Evolutionary conservation across 2,888 invertebrate genomes (phyloP), one percentile per base, ranked within the genome.

Genomic region (Drosophila koepferae): DNA sequence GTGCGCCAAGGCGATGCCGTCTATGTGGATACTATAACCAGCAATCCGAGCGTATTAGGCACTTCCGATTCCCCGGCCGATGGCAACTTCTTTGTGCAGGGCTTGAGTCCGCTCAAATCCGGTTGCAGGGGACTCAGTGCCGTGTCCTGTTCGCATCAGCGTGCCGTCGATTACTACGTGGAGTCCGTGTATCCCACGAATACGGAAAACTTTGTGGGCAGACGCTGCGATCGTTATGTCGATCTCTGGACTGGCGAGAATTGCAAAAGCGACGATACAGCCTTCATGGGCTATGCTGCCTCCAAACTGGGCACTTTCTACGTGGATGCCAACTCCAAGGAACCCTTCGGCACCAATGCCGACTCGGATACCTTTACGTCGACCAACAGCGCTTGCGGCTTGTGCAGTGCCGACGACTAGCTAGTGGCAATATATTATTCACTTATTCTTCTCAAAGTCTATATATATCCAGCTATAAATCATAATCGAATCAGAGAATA

Each of bases 11-110:
- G 60, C 28, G 60, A 60, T 18, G 60, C 60, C 40, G 20, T 10
- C 18, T 60, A 60, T 16, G 60, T 60, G 53, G 60, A 60, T 10
- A 60, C 18, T 12, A 20, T 60, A n/a, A 14, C 3, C 28, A 7
- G 18, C 28, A 60, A 60, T 51, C 51, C 60, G 60, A 31, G 53
- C 20, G 28, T 53, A 2, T 7, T 14, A 1, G 60, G 60, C 60
- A 60, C 60, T 2, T 3, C 51, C 6, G 60, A 60, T 3, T 10
- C 28, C 16, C 14, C 53, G 6, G 60, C 18, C 31, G 60, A 60
- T 40, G 60, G 40, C 31, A 51, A 28, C 18, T 60, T 60, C 53
- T 60, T 60, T 18, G 60, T 60, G 3, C 53, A 60, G 6, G 60
- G 60, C n/a, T 3, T 60, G 28, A 0, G 2, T 3, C 18, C 38